Percentiles rank a stretch among this genome's conserved stretches.
These are phyloP conservation scores for Hoplostethus mediterraneus DNA, from an alignment of 2,797 vertebrate species.

Conservation along the genomic window DNA sequence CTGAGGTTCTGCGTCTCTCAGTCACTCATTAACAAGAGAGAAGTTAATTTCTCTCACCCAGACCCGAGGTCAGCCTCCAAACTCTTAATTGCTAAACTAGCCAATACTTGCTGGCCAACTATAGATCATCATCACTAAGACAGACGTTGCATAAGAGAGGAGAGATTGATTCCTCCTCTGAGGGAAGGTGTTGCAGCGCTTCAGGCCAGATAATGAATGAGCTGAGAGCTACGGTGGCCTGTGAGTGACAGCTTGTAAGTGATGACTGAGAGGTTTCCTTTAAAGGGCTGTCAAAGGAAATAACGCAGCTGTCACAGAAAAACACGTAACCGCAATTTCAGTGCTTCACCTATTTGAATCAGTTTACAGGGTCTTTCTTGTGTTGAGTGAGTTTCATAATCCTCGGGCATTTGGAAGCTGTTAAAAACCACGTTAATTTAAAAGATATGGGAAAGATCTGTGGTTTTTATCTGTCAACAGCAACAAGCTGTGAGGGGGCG, in stretches of 20 bases:
- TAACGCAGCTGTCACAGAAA: slow-evolving; percentile 28
- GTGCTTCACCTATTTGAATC: slow-evolving; percentile 7
- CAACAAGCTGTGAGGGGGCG: slow-evolving; percentile 3
- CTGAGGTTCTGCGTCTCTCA: background rate
- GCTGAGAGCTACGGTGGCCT: slow-evolving; percentile 20
- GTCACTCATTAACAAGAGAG: slow-evolving; percentile 34
- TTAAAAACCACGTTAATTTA: background rate
- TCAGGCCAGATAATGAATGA: slow-evolving; percentile 54
- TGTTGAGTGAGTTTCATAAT: slow-evolving; percentile 17
- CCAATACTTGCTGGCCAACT: slow-evolving; percentile 9
- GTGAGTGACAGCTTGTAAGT: slow-evolving; percentile 53
- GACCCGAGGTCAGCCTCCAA: slow-evolving; percentile 12
- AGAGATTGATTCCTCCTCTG: slow-evolving; percentile 49
- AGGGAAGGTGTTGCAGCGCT: slow-evolving; percentile 37
- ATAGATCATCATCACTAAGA: slow-evolving; percentile 50
- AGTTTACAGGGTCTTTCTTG: slow-evolving; percentile 9
- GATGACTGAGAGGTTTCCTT: slow-evolving; percentile 57
- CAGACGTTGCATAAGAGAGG: slow-evolving; percentile 27
- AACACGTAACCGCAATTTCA: background rate
- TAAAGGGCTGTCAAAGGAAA: slow-evolving; percentile 25
- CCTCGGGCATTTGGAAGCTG: background rate
- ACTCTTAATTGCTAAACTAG: slow-evolving; percentile 37
- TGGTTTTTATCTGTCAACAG: slow-evolving; percentile 47
- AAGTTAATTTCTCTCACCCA: background rate
- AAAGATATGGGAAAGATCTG: background rate